Percentiles rank a stretch among this genome's conserved stretches.
phyloP scores from a whole-genome alignment of 1,140 invertebrate genomes.

The Sarcophaga bullata region DNA sequence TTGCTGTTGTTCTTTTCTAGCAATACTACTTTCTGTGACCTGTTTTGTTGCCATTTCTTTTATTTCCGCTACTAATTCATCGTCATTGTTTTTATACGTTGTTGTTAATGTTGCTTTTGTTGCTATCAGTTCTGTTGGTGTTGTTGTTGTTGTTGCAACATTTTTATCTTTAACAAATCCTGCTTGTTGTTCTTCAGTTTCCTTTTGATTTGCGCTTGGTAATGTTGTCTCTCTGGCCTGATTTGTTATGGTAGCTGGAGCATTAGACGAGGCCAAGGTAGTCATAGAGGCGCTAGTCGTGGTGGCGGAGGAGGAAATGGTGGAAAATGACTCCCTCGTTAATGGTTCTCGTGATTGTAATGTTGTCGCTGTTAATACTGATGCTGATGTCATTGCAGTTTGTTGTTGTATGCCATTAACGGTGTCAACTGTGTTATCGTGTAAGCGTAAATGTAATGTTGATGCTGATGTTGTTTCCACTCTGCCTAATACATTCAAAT shows the following conservation, averaged over 20 bases:
- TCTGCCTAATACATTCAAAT: no score
- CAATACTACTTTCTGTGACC: not conserved
- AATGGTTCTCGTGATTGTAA: not conserved
- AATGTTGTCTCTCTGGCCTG: slow-evolving; percentile 23
- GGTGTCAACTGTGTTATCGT: not conserved
- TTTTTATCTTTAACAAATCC: not conserved
- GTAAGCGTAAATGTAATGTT: not conserved
- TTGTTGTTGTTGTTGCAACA: slow-evolving; percentile 30
- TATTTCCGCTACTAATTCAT: not conserved
- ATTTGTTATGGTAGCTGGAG: slow-evolving; percentile 36
- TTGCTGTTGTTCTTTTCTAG: not conserved
- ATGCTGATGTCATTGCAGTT: slow-evolving; percentile 30
- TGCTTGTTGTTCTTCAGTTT: not conserved
- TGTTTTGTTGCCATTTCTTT: not conserved
- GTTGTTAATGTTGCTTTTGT: not conserved
- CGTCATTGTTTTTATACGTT: not conserved
- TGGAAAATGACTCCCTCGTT: not conserved
- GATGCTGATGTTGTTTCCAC: slow-evolving; percentile 4
- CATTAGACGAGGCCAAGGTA: slow-evolving; percentile 44
- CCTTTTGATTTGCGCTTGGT: not conserved
- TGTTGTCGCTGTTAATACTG: slow-evolving; percentile 40
- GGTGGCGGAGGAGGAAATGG: not conserved
- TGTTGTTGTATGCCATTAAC: not conserved
- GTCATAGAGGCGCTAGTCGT: not conserved
- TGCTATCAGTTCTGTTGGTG: not conserved